Evolutionary conservation across 2,888 invertebrate genomes (phyloP), one percentile per base, ranked within the genome.

Genomic region (Aphrophora alni): DNA sequence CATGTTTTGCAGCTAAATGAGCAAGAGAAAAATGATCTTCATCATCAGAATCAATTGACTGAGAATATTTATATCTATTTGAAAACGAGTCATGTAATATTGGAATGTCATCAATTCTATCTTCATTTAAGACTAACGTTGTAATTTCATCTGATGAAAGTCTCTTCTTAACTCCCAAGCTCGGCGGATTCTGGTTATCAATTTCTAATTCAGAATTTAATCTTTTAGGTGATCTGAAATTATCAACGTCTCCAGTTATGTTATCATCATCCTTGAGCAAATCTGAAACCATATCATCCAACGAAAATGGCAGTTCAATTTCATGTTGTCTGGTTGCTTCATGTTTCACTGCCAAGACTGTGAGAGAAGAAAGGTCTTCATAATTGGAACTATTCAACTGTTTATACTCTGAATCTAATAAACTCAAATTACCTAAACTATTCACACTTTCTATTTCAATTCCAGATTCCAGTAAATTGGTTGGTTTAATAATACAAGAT

Each of bases 351-450:
- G 24, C 59, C n/a, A 44, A 38, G 24, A 12, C 51, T 24, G 44
- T 7, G 8, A 78, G 17, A 8, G 51, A 77, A 17, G 44, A 25
- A 24, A 28, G 24, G 69, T 69, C 77, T 12, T 68, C 69, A n/a
- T 17, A 12, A 68, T 76, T 69, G 21, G 76, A 68, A 14, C 69
- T 69, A 68, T 76, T n/a, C n/a, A n/a, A n/a, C n/a, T n/a, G n/a
- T n/a, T n/a, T n/a, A n/a, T n/a, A n/a, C n/a, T n/a, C n/a, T n/a
- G n/a, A n/a, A n/a, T n/a, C n/a, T n/a, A n/a, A n/a, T n/a, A n/a
- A n/a, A 44, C 17, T 2, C 17, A 44, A 44, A 2, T 5, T 10
- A 44, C 44, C 12, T 14, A 44, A 7, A 59, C 59, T 21, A 59
- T 59, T 59, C 21, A 59, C 59, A 59, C 59, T 59, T 59, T 59